Base-by-base conservation (phyloP, 1,140 invertebrate genomes). In the Leptinotarsa defecta region DNA sequence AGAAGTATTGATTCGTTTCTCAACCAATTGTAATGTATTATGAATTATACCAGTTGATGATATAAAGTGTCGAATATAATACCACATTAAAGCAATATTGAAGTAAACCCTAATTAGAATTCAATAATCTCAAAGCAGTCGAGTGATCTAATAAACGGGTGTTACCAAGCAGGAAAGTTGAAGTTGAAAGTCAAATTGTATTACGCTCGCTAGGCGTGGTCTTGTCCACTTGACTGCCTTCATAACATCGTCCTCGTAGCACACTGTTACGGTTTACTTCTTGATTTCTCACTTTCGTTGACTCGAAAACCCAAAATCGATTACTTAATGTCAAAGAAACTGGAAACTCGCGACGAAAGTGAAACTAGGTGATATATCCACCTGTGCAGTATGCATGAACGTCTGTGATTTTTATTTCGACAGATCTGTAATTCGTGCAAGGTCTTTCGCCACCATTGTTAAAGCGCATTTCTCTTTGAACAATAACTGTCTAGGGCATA, bases 221-320 rank as follows among this genome's bases (percentile, higher is more conserved):
- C 52, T 3, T 57, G 52, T 57, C 52, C 17, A 57, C 6, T 57
- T 19, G 52, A 57, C 52, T 19, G 52, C 15, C 52, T 57, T 57
- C n/a, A 57, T 57, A 57, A 57, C 52, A 57, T 57, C 52, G 52
- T 57, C 52, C 52, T 57, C 52, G 52, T 57, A 13, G n/a, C 52
- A 19, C 15, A 57, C 52, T 57, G 17, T 57, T 57, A 57, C 52
- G 52, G 52, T 57, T 57, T 57, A 15, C 15, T 57, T 57, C n/a
- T 57, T 57, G 15, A 15, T 15, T 57, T 57, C n/a, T 57, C n/a
- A 57, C 52, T 57, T 13, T 57, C 52, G 52, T 57, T 57, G 52
- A 57, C 52, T 57, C 52, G 52, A 57, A 57, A 57, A 57, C 15
- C 52, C 17, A 57, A 57, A 57, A 57, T 57, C 52, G 52, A 57